Conservation (phyloP, 2,888 invertebrate species). For the Ormyrus rosae region DNA sequence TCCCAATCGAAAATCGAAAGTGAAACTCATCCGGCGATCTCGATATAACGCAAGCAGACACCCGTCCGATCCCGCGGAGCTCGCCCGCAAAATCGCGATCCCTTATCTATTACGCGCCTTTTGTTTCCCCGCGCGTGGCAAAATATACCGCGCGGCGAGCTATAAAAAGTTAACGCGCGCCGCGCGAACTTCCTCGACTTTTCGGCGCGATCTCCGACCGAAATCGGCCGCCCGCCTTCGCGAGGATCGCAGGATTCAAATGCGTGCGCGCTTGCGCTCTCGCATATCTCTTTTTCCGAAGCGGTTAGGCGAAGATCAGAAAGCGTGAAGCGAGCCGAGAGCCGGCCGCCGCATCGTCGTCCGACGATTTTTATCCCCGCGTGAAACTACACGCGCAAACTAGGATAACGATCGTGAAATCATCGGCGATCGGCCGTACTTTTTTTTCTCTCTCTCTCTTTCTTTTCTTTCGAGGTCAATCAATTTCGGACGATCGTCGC, state of each 20-base stretch:
- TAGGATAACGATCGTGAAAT: slow-evolving; percentile 55
- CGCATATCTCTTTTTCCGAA: not conserved
- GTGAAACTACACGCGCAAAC: slow-evolving; percentile 47
- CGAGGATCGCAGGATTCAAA: slow-evolving; percentile 28
- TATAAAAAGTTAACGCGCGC: not conserved
- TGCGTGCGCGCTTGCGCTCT: slow-evolving; percentile 29
- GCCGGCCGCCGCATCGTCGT: slow-evolving; percentile 13
- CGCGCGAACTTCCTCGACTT: not conserved
- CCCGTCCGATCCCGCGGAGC: no score
- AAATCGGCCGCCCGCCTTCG: not conserved
- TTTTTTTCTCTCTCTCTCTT: no score
- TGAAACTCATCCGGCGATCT: not conserved
- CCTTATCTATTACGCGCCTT: not conserved
- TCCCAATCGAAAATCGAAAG: slow-evolving; percentile 20
- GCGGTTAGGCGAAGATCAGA: slow-evolving; percentile 44
- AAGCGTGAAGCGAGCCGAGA: slow-evolving; percentile 50
- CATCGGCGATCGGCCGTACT: slow-evolving; percentile 7
- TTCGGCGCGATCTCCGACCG: slow-evolving; percentile 29
- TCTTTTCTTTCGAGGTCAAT: slow-evolving; percentile 42
- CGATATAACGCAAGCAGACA: not conserved
- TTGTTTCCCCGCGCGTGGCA: slow-evolving; percentile 3
- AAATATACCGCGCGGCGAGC: not conserved
- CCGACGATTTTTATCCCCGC: slow-evolving; percentile 52
- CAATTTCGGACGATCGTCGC: slow-evolving; percentile 34
- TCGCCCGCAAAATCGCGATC: not conserved